Percentiles rank a stretch among this genome's conserved stretches.
Evolutionary conservation across 2,888 invertebrate species (phyloP).

Genomic region (Clivina fossor): DNA sequence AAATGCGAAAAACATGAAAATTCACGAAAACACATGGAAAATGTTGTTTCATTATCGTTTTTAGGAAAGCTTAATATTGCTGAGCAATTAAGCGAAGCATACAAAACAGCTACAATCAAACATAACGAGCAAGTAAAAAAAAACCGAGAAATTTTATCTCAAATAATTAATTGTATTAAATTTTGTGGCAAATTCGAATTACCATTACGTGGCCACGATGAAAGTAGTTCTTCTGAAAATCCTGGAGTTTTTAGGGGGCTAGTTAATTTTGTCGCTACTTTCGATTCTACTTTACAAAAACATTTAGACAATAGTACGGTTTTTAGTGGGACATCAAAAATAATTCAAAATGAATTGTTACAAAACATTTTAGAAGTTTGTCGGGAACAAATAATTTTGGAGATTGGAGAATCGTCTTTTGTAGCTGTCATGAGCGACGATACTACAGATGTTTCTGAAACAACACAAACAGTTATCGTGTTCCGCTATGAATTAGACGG

Average conservation of each 20-base stretch:
- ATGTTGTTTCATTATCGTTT: too few relatives aligned
- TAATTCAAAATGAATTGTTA: constrained; percentile 46
- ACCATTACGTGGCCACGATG: constrained; percentile 44
- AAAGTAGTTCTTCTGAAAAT: constrained; percentile 41
- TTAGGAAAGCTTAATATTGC: too few relatives aligned
- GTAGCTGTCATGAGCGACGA: constrained; percentile 45
- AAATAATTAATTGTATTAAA: constrained; percentile 45
- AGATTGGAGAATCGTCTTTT: constrained; percentile 40
- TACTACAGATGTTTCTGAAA: constrained; percentile 42
- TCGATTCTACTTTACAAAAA: constrained; percentile 41
- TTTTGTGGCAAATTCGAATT: constrained; percentile 46
- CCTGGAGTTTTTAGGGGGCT: constrained; percentile 43
- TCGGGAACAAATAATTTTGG: constrained; percentile 40
- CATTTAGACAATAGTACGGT: constrained; percentile 41
- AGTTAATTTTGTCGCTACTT: constrained; percentile 43
- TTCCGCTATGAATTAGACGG: too few relatives aligned
- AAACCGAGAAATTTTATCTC: constrained; percentile 41
- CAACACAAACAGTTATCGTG: constrained; percentile 43
- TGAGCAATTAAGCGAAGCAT: too few relatives aligned
- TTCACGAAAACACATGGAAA: too few relatives aligned
- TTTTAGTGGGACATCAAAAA: constrained; percentile 45
- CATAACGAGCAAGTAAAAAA: too few relatives aligned
- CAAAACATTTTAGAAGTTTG: constrained; percentile 45
- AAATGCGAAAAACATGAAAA: too few relatives aligned
- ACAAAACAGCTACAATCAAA: too few relatives aligned